phyloP scores from a whole-genome alignment of 2,113 vertebrate species.

The Antennarius striatus region DNA sequence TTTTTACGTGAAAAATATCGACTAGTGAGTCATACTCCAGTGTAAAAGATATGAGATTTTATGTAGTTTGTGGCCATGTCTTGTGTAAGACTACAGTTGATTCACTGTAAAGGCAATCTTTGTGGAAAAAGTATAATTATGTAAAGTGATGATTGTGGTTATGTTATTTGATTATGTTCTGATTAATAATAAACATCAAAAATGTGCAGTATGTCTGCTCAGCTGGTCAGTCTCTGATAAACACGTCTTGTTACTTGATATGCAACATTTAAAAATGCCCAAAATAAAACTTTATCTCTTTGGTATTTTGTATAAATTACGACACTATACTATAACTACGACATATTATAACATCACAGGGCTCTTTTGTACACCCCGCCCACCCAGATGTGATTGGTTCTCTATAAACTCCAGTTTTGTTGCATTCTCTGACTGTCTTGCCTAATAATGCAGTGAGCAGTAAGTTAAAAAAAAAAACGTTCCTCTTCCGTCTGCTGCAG shows the following conservation, averaged over 20 bases:
- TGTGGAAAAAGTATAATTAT: constrained; percentile 69
- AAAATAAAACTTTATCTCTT: neutral
- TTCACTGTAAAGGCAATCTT: constrained; percentile 72
- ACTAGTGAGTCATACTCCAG: constrained; percentile 49
- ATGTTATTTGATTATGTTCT: constrained; percentile 76
- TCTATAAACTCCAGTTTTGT: too few relatives aligned
- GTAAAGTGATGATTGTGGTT: constrained; percentile 75
- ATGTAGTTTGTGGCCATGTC: constrained; percentile 57
- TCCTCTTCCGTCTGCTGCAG: too few relatives aligned
- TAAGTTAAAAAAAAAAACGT: too few relatives aligned
- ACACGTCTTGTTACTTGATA: neutral
- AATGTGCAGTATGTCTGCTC: constrained; percentile 35
- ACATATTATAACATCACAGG: too few relatives aligned
- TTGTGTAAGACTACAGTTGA: constrained; percentile 57
- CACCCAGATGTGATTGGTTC: too few relatives aligned
- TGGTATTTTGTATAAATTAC: too few relatives aligned
- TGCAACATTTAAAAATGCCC: neutral
- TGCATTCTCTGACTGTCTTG: too few relatives aligned
- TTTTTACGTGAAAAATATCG: constrained; percentile 64
- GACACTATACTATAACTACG: too few relatives aligned
- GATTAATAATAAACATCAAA: constrained; percentile 80
- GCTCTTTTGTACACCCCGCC: too few relatives aligned
- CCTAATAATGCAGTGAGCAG: too few relatives aligned
- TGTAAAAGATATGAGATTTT: constrained; percentile 47
- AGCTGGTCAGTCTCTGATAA: constrained; percentile 1